Percentiles rank a stretch among this genome's conserved stretches.
Evolutionary conservation across 1,140 invertebrate genomes (phyloP).

Genomic region (Drosophila murphyi): DNA sequence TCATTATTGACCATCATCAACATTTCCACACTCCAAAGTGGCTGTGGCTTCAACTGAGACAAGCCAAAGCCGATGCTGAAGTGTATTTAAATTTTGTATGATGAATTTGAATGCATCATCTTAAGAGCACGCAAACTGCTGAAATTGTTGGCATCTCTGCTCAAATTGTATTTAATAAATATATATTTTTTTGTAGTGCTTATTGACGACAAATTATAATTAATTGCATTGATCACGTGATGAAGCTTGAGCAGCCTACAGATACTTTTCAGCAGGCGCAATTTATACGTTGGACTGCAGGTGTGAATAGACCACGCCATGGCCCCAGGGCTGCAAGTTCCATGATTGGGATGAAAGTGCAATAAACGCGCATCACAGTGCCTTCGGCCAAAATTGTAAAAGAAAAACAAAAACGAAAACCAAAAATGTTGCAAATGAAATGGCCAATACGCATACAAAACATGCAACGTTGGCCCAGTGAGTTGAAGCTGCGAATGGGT

Average conservation of each 20-base stretch:
- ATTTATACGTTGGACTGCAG: slow-evolving; percentile 70
- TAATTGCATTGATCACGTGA: slow-evolving; percentile 82
- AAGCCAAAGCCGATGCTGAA: slow-evolving; percentile 21
- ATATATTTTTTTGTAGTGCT: slow-evolving; percentile 44
- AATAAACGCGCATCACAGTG: slow-evolving; percentile 40
- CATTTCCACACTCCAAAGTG: slow-evolving; percentile 64
- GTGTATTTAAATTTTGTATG: slow-evolving; percentile 9
- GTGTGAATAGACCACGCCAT: slow-evolving; percentile 73
- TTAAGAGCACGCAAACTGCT: slow-evolving; percentile 34
- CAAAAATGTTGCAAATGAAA: slow-evolving; percentile 8
- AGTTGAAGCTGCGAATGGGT: not conserved
- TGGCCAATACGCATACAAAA: slow-evolving; percentile 24
- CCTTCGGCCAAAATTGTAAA: not conserved
- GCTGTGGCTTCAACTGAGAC: slow-evolving; percentile 1
- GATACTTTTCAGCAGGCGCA: slow-evolving; percentile 77
- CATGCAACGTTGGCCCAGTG: slow-evolving; percentile 8
- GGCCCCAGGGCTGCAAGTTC: slow-evolving; percentile 28
- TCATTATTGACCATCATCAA: slow-evolving; percentile 64
- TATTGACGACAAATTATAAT: slow-evolving; percentile 83
- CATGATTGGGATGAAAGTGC: slow-evolving; percentile 32
- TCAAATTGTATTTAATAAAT: not conserved
- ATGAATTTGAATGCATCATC: slow-evolving; percentile 29
- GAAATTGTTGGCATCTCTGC: slow-evolving; percentile 36
- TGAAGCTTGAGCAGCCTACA: slow-evolving; percentile 76
- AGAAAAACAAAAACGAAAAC: slow-evolving; percentile 1